phyloP scores from a whole-genome alignment of 2,888 invertebrate genomes.

The Xylota segnis region DNA sequence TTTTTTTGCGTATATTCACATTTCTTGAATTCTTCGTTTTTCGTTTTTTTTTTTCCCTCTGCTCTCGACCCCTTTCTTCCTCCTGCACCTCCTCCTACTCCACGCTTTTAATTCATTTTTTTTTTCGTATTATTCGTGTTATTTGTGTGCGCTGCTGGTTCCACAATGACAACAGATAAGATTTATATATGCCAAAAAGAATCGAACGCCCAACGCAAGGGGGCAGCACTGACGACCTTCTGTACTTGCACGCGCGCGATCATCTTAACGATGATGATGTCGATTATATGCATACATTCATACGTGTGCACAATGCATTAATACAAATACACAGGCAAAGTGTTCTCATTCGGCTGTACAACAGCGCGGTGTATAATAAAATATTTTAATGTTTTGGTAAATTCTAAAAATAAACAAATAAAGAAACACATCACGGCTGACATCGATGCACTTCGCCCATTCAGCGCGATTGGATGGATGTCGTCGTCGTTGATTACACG shows the following conservation, averaged over 20 bases:
- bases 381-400: conserved; percentile 72
- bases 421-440: conserved; percentile 67
- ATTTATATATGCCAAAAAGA: conserved; percentile 74
- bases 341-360: conserved; percentile 55
- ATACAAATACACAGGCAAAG: conserved; percentile 26
- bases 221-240: conserved; percentile 72
- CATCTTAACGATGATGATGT: conserved; percentile 63
- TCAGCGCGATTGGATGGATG: conserved; percentile 63
- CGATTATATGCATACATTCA: conserved; percentile 16
- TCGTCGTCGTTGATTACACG: conserved; percentile 41
- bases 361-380: conserved; percentile 45
- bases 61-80: conserved; percentile 3
- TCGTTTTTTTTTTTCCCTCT: conserved; percentile 45
- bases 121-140: conserved; percentile 26
- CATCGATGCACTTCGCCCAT: conserved; percentile 69
- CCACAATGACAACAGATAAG: conserved; percentile 74
- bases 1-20: conserved; percentile 54
- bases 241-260: conserved; percentile 70
- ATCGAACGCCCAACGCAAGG: conserved; percentile 69
- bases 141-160: conserved; percentile 63
- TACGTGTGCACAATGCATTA: conserved; percentile 38
- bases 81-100: conserved; percentile 18
- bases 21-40: conserved; percentile 63
- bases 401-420: conserved; percentile 74
- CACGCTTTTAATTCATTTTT: conserved; percentile 64